Evolutionary conservation across 1,140 invertebrate species (phyloP), one percentile per base, ranked within the genome.

Genomic region (Ceratitis capitata): DNA sequence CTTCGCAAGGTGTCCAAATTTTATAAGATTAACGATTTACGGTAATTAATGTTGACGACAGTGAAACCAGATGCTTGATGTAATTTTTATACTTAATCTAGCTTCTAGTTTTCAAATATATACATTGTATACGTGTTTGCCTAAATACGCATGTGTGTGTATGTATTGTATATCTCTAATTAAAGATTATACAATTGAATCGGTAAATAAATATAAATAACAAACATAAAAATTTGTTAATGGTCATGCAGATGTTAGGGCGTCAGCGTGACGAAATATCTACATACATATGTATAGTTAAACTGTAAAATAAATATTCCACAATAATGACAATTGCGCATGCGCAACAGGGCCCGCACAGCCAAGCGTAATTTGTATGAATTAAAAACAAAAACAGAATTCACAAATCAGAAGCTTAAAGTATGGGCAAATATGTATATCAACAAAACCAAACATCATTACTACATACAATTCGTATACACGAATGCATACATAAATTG

Each of bases 31-130:
- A 10, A n/a, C 45, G 39, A 2, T 23, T 10, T 6, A 14, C 64
- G 14, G 64, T 74, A 78, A 78, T 78, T 78, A 78, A 39, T n/a
- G n/a, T 78, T 45, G 69, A 39, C 69, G 69, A 45, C 69, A 23
- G 16, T 19, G 61, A 69, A 14, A 69, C 14, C 14, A n/a, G 19
- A 16, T 32, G 45, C 29, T 42, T 78, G 14, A 78, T 78, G n/a
- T 42, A 78, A 45, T 45, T 78, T 42, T 16, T 23, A n/a, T 6
- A 78, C 69, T 1, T 42, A 12, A 78, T 12, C 42, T 78, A 26
- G 16, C n/a, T 78, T 47, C 45, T 9, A 35, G 29, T 29, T 3
- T 35, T n/a, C 45, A 35, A 78, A 45, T 23, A 78, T 78, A 9
- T 42, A 2, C 6, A 42, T 45, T n/a, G 10, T 5, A 26, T 35